Evolutionary conservation across 2,888 invertebrate species (phyloP).

Genomic region (Dioctria rufipes): DNA sequence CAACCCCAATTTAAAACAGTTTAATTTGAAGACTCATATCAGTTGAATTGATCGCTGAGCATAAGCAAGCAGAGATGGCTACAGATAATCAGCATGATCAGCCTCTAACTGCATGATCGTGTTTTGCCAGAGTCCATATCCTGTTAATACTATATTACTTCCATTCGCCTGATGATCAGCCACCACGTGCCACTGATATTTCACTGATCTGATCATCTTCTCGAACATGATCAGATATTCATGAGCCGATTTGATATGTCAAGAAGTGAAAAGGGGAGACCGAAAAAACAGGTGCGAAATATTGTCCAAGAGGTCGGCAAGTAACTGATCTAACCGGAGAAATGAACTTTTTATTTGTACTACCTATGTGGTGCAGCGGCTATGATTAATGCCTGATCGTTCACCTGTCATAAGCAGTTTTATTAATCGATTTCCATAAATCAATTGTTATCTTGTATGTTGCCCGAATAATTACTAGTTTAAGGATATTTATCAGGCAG

Average conservation of each 20-base stretch:
- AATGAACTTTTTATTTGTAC: slow-evolving; percentile 29
- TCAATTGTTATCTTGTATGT: slow-evolving; percentile 22
- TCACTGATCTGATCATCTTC: neutral
- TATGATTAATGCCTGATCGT: slow-evolving; percentile 30
- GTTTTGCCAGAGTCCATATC: neutral
- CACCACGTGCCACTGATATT: neutral
- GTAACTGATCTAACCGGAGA: slow-evolving; percentile 1
- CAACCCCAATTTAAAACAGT: slow-evolving; percentile 25
- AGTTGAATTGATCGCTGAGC: neutral
- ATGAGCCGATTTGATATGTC: slow-evolving; percentile 1
- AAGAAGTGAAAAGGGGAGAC: neutral
- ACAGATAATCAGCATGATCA: slow-evolving; percentile 36
- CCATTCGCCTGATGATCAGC: neutral
- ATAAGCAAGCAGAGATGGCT: slow-evolving; percentile 18
- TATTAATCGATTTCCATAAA: slow-evolving; percentile 41
- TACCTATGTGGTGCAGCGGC: neutral
- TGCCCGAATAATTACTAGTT: slow-evolving; percentile 5
- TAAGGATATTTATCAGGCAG: slow-evolving; percentile 15
- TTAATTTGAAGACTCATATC: slow-evolving; percentile 32
- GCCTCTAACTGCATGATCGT: slow-evolving; percentile 7
- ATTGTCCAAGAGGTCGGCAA: neutral
- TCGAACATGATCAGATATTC: neutral
- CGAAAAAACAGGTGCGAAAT: slow-evolving; percentile 23
- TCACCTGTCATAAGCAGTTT: slow-evolving; percentile 44
- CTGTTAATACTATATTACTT: neutral